A percentile compares a stretch with the other conserved stretches of the same genome.
Evolutionary conservation across 1,140 invertebrate genomes (phyloP).

Genomic region (Paramacrobiotus metropolitanus): DNA sequence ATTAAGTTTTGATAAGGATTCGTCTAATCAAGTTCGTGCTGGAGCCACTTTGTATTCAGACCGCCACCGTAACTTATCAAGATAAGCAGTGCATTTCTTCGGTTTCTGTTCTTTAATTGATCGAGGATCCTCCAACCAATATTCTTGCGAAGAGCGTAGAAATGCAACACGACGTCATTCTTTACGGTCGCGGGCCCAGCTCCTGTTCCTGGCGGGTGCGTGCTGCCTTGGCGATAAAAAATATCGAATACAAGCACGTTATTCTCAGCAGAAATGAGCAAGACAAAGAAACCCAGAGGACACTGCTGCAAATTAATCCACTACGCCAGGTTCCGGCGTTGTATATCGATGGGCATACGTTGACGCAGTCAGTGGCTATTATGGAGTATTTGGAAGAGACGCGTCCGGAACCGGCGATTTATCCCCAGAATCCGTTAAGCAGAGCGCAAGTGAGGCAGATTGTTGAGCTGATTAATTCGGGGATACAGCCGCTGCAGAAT

Average conservation of each 20-base stretch:
- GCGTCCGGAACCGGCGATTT: slow-evolving; percentile 39
- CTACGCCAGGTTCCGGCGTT: slow-evolving; percentile 78
- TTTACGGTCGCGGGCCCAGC: slow-evolving; percentile 21
- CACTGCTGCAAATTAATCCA: slow-evolving; percentile 36
- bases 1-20: no score
- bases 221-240: slow-evolving; percentile 60
- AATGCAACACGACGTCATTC: no score
- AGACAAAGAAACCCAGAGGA: background rate
- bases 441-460: slow-evolving; percentile 54
- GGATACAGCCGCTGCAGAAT: slow-evolving; percentile 88
- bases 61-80: no score
- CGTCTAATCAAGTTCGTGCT: no score
- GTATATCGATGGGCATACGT: slow-evolving; percentile 51
- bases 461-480: slow-evolving; percentile 58
- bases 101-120: no score
- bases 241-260: slow-evolving; percentile 80
- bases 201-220: slow-evolving; percentile 25
- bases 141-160: no score
- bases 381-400: slow-evolving; percentile 84
- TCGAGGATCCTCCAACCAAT: no score
- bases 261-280: slow-evolving; percentile 44
- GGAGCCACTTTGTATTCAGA: no score
- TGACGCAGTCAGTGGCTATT: slow-evolving; percentile 76
- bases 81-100: no score
- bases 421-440: slow-evolving; percentile 61